A percentile compares a stretch with the other conserved stretches of the same genome.
phyloP scores from a whole-genome alignment of 2,113 vertebrate genomes.

The Fregetta grallaria region DNA sequence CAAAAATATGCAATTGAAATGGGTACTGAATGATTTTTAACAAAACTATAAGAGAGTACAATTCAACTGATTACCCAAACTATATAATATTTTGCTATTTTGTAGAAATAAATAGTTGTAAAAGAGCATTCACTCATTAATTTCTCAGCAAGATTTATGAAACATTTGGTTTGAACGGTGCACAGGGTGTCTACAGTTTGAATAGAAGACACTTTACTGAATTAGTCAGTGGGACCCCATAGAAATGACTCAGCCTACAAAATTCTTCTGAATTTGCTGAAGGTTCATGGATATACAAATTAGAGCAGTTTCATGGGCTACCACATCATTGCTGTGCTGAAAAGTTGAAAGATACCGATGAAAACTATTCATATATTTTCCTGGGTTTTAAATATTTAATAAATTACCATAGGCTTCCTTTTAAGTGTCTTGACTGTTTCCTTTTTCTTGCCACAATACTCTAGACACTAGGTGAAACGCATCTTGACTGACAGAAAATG shows the following conservation, averaged over 20 bases:
- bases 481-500: background rate
- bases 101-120: background rate
- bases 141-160: background rate
- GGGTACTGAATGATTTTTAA: background rate
- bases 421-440: background rate
- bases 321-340: background rate
- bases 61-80: background rate
- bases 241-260: background rate
- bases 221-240: background rate
- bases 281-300: background rate
- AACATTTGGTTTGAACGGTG: background rate
- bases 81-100: background rate
- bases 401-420: background rate
- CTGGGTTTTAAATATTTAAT: background rate
- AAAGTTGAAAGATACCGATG: background rate
- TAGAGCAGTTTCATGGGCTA: background rate
- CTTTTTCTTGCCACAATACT: background rate
- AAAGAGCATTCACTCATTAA: background rate
- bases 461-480: fast-evolving
- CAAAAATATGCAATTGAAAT: background rate
- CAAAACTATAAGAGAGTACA: background rate
- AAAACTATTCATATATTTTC: background rate
- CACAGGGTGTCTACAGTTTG: background rate
- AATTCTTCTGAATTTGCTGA: background rate
- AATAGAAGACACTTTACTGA: background rate